phyloP scores from a whole-genome alignment of 2,797 vertebrate species.

The Gambelia wislizenii region DNA sequence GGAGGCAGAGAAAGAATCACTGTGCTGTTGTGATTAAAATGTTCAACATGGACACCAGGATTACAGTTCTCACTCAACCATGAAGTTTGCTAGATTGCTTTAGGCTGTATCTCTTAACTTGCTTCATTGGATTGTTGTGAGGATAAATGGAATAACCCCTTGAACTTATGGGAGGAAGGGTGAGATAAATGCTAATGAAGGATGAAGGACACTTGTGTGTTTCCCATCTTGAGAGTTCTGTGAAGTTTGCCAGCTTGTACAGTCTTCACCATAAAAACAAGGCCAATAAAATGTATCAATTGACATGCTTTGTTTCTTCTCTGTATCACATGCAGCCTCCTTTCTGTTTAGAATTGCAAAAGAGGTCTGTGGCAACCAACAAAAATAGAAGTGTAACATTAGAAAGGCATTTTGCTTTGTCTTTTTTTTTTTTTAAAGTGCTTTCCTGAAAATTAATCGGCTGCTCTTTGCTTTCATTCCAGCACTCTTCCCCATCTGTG shows the following conservation, averaged over 20 bases:
- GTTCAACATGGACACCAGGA: not conserved
- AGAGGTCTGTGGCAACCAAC: not conserved
- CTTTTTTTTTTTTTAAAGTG: not conserved
- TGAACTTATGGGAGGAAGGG: not conserved
- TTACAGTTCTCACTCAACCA: not conserved
- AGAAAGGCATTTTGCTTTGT: constrained; percentile 32
- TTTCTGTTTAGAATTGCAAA: constrained; percentile 26
- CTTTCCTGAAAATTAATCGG: constrained; percentile 15
- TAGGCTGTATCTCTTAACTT: not conserved
- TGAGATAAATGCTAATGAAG: not conserved
- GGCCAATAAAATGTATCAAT: constrained; percentile 7
- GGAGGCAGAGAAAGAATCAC: not conserved
- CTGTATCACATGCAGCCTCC: rapidly evolving
- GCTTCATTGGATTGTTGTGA: not conserved
- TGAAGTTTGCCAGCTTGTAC: not conserved
- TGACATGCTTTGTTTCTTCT: constrained; percentile 33
- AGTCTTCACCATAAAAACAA: constrained; percentile 3
- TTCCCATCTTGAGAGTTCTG: not conserved
- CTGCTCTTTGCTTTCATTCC: constrained; percentile 13
- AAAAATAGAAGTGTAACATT: constrained; percentile 38
- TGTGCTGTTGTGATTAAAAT: not conserved
- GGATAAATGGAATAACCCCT: not conserved
- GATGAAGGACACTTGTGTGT: not conserved
- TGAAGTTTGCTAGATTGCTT: not conserved
- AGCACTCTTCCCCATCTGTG: not conserved